Percentiles rank a stretch among this genome's conserved stretches.
Conservation (phyloP, 1,140 invertebrate genomes). For the Battus philenor region DNA sequence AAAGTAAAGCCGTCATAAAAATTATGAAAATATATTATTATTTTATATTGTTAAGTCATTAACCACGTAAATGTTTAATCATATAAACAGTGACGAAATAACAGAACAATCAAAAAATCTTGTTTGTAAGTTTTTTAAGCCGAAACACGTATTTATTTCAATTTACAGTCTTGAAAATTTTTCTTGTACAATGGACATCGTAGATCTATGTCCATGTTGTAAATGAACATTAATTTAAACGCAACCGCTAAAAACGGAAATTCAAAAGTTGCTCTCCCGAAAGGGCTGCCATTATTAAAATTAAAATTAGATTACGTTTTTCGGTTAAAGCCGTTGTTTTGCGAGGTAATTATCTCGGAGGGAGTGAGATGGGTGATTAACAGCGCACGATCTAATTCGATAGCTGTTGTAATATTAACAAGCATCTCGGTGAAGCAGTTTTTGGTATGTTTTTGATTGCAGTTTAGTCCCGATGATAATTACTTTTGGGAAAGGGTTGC, state of each 20-base stretch:
- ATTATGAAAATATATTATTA: too few species aligned
- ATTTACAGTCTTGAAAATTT: too few species aligned
- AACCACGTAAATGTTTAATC: too few species aligned
- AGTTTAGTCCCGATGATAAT: constrained; percentile 67
- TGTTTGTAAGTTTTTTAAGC: too few species aligned
- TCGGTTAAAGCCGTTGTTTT: constrained; percentile 60
- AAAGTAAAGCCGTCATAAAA: too few species aligned
- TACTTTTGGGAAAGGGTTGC: constrained; percentile 69
- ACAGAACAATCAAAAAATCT: too few species aligned
- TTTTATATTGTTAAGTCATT: too few species aligned
- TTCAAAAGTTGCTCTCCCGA: constrained; percentile 47
- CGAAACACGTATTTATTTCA: too few species aligned
- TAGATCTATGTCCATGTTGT: not conserved
- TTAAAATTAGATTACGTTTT: constrained; percentile 72
- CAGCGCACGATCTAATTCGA: constrained; percentile 61
- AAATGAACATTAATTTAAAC: constrained; percentile 35
- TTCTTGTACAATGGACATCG: too few species aligned
- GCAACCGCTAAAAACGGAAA: constrained; percentile 47
- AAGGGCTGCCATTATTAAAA: constrained; percentile 65
- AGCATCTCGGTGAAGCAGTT: constrained; percentile 60
- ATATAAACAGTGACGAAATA: too few species aligned
- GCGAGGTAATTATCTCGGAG: constrained; percentile 58
- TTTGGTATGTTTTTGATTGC: constrained; percentile 72
- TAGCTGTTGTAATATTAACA: constrained; percentile 66
- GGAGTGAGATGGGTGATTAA: constrained; percentile 55